A percentile compares a stretch with the other conserved stretches of the same genome.
phyloP scores from a whole-genome alignment of 2,888 invertebrate species.

The Tipula helvola region DNA sequence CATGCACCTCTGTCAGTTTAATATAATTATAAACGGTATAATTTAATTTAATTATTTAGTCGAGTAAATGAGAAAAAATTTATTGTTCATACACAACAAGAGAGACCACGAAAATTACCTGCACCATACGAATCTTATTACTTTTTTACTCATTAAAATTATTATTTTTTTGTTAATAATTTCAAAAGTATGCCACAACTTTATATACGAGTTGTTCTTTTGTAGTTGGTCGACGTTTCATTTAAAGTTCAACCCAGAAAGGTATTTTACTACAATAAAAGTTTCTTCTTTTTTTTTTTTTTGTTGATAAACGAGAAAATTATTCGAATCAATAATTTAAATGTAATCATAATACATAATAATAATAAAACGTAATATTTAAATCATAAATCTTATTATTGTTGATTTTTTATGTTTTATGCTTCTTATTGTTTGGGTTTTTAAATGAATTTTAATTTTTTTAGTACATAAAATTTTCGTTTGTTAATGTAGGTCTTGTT shows the following conservation, averaged over 20 bases:
- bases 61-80: neutral
- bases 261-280: neutral
- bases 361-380: neutral
- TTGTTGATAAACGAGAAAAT: neutral
- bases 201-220: neutral
- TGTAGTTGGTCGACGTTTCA: neutral
- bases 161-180: neutral
- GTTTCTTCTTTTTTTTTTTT: neutral
- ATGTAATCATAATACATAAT: neutral
- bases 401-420: neutral
- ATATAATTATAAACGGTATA: too few relatives aligned
- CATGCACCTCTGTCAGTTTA: too few relatives aligned
- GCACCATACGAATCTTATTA: neutral
- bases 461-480: neutral
- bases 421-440: neutral
- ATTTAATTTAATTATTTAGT: neutral
- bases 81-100: neutral
- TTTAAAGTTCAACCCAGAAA: neutral
- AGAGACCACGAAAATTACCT: neutral
- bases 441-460: neutral
- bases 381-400: conserved; percentile 10
- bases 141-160: neutral
- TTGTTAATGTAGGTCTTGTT: conserved; percentile 6
- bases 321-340: neutral
- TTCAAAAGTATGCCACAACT: neutral